Percentiles rank a stretch among this genome's conserved stretches.
Evolutionary conservation across 2,113 vertebrate species (phyloP).

Genomic region (Peromyscus californicus): DNA sequence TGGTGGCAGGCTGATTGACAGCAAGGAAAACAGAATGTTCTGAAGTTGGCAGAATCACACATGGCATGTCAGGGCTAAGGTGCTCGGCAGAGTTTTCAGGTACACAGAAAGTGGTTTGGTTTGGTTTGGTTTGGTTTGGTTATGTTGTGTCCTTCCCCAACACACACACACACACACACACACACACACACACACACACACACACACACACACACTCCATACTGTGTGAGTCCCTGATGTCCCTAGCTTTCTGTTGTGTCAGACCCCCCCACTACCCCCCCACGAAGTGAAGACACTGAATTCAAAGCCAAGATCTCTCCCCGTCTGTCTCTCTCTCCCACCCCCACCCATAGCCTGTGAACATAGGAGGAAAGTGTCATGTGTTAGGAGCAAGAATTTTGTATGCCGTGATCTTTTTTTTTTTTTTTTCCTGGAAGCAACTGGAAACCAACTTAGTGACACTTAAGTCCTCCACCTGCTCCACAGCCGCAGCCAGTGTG

Average conservation of each 20-base stretch:
- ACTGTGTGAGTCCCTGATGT: background rate
- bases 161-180: no score
- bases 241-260: background rate
- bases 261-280: background rate
- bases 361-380: background rate
- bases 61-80: slow-evolving; percentile 43
- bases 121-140: background rate
- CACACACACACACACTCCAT: background rate
- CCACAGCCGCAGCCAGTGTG: slow-evolving; percentile 53
- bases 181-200: no score
- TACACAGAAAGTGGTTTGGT: background rate
- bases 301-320: background rate
- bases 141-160: background rate
- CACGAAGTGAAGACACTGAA: background rate
- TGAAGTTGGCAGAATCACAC: slow-evolving; percentile 53
- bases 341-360: background rate
- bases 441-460: slow-evolving; percentile 79
- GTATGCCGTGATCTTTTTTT: slow-evolving; percentile 39
- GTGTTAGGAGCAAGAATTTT: slow-evolving; percentile 58
- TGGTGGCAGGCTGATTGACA: slow-evolving; percentile 40
- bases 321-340: background rate
- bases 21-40: slow-evolving; percentile 69
- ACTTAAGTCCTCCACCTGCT: slow-evolving; percentile 84
- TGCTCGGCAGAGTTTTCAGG: slow-evolving; percentile 44
- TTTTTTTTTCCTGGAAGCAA: slow-evolving; percentile 82